A percentile compares a stretch with the other conserved stretches of the same genome.
Evolutionary conservation across 2,888 invertebrate species (phyloP).

Genomic region (Unio pictorum): DNA sequence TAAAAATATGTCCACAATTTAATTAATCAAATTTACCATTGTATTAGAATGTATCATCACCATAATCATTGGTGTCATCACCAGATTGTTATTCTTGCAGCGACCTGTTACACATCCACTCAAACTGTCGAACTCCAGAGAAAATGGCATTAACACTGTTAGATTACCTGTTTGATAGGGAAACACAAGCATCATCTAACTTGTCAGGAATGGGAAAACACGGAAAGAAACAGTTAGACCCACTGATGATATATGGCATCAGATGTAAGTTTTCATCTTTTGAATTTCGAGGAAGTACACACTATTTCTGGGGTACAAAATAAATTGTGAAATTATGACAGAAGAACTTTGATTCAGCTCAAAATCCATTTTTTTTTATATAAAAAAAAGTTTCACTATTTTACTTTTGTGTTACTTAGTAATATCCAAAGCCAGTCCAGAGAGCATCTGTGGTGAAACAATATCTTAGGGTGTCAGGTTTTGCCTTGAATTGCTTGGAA

Average conservation of each 20-base stretch:
- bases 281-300: neutral
- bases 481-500: too few species aligned
- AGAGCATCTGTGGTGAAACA: too few species aligned
- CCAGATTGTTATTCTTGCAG: conserved; percentile 38
- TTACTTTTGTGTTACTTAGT: neutral
- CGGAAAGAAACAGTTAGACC: conserved; percentile 74
- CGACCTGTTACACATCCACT: conserved; percentile 74
- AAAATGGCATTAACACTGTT: conserved; percentile 75
- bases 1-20: too few species aligned
- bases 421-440: too few species aligned
- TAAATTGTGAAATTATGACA: too few species aligned
- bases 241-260: conserved; percentile 73
- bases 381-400: neutral
- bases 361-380: neutral
- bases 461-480: too few species aligned
- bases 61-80: too few species aligned
- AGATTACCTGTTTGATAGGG: conserved; percentile 74
- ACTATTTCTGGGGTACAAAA: neutral
- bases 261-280: conserved; percentile 64
- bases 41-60: too few species aligned
- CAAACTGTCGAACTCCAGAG: conserved; percentile 74
- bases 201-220: conserved; percentile 75
- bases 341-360: neutral
- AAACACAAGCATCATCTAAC: conserved; percentile 74
- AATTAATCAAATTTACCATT: too few species aligned